phyloP scores from a whole-genome alignment of 2,113 vertebrate species.

The Hemiscyllium ocellatum region DNA sequence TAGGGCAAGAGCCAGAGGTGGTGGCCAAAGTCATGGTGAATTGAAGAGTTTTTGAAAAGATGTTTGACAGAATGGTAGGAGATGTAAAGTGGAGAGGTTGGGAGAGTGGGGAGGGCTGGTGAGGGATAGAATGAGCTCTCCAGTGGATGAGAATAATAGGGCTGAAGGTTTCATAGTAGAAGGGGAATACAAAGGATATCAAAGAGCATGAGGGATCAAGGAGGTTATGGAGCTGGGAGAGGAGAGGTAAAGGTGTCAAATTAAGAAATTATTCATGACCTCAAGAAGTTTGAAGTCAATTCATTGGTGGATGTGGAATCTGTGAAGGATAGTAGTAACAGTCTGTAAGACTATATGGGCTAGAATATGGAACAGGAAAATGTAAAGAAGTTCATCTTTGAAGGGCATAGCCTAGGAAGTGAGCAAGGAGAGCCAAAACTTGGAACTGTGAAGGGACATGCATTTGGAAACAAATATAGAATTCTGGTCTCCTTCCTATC shows the following conservation, averaged over 20 bases:
- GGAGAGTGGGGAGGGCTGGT: too few species aligned
- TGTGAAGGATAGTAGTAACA: background rate
- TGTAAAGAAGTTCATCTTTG: background rate
- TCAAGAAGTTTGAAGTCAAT: background rate
- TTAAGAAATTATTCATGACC: background rate
- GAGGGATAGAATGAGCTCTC: background rate
- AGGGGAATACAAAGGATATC: background rate
- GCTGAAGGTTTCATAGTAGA: background rate
- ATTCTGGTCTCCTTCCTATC: too few species aligned
- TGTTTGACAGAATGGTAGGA: background rate
- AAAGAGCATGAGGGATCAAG: background rate
- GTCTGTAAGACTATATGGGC: background rate
- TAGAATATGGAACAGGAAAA: background rate
- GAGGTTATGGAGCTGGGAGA: background rate
- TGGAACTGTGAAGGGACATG: background rate
- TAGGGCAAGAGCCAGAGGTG: background rate
- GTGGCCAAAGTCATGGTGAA: background rate
- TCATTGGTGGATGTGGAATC: background rate
- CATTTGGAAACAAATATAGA: background rate
- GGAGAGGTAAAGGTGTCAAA: background rate
- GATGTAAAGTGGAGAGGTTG: background rate
- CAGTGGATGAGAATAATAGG: background rate
- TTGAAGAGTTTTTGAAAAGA: background rate
- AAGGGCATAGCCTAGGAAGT: background rate
- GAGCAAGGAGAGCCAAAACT: background rate